These are phyloP conservation scores for Adelognathus sp. DNA, from an alignment of 2,888 invertebrate species.

Conservation along the genomic window DNA sequence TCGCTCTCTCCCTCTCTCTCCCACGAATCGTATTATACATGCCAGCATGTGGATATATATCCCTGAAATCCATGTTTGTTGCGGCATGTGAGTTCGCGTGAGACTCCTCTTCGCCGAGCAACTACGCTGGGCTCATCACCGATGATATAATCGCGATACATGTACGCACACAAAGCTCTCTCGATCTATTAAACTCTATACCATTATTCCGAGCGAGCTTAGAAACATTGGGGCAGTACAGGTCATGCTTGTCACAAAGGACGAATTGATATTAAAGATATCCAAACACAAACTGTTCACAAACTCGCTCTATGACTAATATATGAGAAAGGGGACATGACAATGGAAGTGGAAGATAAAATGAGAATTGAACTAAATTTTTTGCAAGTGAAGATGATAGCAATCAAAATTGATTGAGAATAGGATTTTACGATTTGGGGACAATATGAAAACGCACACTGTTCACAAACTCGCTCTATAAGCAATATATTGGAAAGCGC, in stretches of 20 bases:
- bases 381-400: no score
- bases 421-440: no score
- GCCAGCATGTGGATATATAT: conserved; percentile 2
- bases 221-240: neutral
- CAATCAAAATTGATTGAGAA: no score
- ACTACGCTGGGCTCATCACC: conserved; percentile 5
- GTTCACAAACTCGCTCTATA: no score
- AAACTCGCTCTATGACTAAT: no score
- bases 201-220: neutral
- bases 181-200: no score
- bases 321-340: no score
- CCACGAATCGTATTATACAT: neutral
- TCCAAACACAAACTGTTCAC: no score
- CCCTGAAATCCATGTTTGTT: conserved; percentile 49
- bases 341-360: no score
- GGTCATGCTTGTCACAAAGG: neutral
- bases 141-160: conserved; percentile 18
- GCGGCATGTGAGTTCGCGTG: conserved; percentile 49
- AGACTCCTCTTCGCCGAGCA: conserved; percentile 14
- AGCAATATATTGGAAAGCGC: no score
- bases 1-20: neutral
- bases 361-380: no score
- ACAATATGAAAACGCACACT: no score
- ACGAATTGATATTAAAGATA: neutral
- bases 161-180: neutral